Conservation (phyloP, 2,797 vertebrate species). For the Enteromius treurensis region DNA sequence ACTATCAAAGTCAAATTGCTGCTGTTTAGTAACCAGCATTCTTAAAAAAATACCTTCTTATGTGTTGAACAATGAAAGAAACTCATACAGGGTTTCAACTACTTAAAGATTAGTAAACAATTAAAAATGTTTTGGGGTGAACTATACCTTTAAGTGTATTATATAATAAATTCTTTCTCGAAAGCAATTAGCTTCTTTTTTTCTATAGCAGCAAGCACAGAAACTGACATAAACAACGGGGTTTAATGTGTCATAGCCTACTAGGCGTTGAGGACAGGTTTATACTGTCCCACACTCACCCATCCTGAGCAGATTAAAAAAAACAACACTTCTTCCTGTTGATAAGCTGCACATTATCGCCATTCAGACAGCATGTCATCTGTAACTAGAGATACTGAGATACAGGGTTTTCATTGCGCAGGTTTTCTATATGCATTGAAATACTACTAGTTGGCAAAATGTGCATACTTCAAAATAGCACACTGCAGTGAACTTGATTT, state of each 20-base stretch:
- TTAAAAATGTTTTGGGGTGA: not conserved
- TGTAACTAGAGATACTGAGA: not conserved
- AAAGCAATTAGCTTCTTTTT: not conserved
- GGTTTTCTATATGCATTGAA: not conserved
- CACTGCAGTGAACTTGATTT: not conserved
- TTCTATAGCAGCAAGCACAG: too few species aligned
- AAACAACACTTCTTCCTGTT: constrained; percentile 9
- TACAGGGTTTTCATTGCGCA: not conserved
- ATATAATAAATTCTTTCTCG: not conserved
- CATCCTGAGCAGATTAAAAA: not conserved
- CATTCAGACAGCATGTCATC: not conserved
- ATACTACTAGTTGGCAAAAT: not conserved
- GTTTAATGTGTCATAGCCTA: not conserved
- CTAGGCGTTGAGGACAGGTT: constrained; percentile 5
- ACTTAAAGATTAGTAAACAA: not conserved
- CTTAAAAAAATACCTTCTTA: not conserved
- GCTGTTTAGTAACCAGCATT: not conserved
- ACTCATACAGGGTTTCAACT: not conserved
- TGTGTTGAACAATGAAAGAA: not conserved
- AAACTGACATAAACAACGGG: not conserved
- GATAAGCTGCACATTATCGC: not conserved
- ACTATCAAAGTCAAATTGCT: not conserved
- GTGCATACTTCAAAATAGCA: not conserved
- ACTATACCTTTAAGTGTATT: not conserved
- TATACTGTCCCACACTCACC: not conserved